phyloP scores from a whole-genome alignment of 2,113 vertebrate species.

The Ameiurus melas region DNA sequence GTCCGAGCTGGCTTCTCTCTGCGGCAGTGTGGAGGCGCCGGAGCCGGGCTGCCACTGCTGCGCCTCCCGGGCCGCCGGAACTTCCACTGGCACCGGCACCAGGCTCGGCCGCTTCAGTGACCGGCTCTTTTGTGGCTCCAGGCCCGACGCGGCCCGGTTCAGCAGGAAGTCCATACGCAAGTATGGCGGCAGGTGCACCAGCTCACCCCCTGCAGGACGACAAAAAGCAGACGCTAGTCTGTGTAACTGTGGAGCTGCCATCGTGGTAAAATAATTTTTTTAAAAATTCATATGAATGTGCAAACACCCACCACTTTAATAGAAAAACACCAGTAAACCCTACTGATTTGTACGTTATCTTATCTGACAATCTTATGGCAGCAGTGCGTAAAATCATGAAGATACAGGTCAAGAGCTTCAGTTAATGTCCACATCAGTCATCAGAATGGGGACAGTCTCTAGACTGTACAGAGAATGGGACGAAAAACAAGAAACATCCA shows the following conservation, averaged over 20 bases:
- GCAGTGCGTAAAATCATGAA: neutral
- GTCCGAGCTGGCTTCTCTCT: constrained; percentile 89
- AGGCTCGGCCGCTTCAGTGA: constrained; percentile 92
- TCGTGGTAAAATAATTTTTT: neutral
- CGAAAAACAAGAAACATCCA: neutral
- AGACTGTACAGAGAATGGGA: neutral
- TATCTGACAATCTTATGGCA: neutral
- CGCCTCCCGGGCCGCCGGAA: constrained; percentile 81
- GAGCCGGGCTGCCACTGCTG: constrained; percentile 95
- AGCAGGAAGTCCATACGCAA: constrained; percentile 99
- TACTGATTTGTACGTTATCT: neutral
- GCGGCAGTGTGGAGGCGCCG: constrained; percentile 89
- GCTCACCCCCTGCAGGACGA: constrained; percentile 81
- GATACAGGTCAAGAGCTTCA: neutral
- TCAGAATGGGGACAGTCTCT: neutral
- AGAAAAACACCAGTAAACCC: neutral
- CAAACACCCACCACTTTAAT: neutral
- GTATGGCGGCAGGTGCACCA: constrained; percentile 97
- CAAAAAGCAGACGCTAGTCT: neutral
- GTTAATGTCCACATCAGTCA: neutral
- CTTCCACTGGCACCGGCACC: constrained; percentile 77
- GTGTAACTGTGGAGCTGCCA: no score
- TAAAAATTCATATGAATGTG: neutral
- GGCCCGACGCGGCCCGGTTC: constrained; percentile 84
- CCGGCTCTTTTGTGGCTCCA: constrained; percentile 98